Evolutionary conservation across 2,888 invertebrate genomes (phyloP), one percentile per base, ranked within the genome.

Genomic region (Pecten maximus): DNA sequence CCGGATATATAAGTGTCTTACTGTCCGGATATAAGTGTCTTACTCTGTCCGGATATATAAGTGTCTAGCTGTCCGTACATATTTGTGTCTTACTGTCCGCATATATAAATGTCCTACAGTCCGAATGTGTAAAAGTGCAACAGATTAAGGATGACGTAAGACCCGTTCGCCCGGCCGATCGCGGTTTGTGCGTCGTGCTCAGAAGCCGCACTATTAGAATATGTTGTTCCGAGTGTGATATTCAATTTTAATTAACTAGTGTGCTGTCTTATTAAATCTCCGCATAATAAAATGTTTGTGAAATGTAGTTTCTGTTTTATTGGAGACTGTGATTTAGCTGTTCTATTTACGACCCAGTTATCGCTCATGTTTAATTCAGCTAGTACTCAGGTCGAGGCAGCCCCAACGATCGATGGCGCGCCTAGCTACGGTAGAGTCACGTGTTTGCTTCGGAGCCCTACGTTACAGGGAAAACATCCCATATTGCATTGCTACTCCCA

Each of bases 191-290:
- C 23, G 23, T 16, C 60, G 60, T 6, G 60, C 60, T n/a, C 23
- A 60, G 23, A 74, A 35, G 35, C 74, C 35, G 28, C 74, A 74
- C 28, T 74, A 74, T 74, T 28, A 74, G 28, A 28, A 74, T 3
- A 28, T 74, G 74, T 35, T 12, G 35, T 74, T 74, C 28, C 74
- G 74, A 74, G 74, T 4, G 23, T 74, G 35, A 74, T 74, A 35
- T 74, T 74, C 74, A 74, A 28, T 74, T 74, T 74, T 28, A 35
- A 74, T 74, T 74, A 74, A 74, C 74, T 74, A 28, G 74, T 74
- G 28, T 28, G 74, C 74, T 74, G 74, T 74, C 74, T 74, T 74
- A 74, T 74, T 74, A 74, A 74, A 74, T 74, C 74, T 74, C 74
- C 10, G 35, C 74, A 74, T 35, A 74, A 74, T 74, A 74, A 74